These are phyloP conservation scores for Jordanella pulchra DNA, from an alignment of 2,797 vertebrate genomes.

Conservation along the genomic window DNA sequence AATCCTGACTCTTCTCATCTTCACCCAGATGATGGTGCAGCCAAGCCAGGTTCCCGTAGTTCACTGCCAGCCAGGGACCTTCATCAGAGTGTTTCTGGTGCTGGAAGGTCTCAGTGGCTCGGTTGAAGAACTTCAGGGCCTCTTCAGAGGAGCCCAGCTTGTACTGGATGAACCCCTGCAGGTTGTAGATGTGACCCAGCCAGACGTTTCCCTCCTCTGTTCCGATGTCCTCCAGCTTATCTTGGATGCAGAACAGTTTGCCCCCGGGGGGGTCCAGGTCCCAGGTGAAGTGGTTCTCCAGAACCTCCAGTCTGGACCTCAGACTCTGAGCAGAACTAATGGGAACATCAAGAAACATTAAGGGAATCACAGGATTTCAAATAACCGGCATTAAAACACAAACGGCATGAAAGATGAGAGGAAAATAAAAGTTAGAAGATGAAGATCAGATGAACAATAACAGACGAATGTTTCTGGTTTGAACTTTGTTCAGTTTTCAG, in stretches of 20 bases:
- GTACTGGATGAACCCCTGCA: slow-evolving; percentile 58
- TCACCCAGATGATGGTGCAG: slow-evolving; percentile 47
- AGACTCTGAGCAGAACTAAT: slow-evolving; percentile 6
- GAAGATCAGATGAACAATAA: too few relatives aligned
- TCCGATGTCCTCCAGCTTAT: slow-evolving; percentile 62
- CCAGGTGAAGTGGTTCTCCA: slow-evolving; percentile 73
- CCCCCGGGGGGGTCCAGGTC: slow-evolving; percentile 9
- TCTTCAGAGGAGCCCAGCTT: slow-evolving; percentile 9
- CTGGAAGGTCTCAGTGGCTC: slow-evolving; percentile 58
- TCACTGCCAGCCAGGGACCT: slow-evolving; percentile 69
- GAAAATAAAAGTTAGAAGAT: too few relatives aligned
- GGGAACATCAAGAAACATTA: neutral
- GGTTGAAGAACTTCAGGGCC: slow-evolving; percentile 38
- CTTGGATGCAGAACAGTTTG: slow-evolving; percentile 13
- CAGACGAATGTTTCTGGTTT: too few relatives aligned
- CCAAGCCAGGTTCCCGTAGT: slow-evolving; percentile 69
- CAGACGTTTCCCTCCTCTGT: slow-evolving; percentile 48
- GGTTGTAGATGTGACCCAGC: slow-evolving; percentile 71
- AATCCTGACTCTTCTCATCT: slow-evolving; percentile 32
- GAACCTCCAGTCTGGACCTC: neutral
- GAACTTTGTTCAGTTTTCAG: too few relatives aligned
- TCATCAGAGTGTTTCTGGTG: slow-evolving; percentile 57
- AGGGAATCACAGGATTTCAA: neutral
- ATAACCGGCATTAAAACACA: neutral
- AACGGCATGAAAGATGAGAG: too few relatives aligned